Percentiles rank a stretch among this genome's conserved stretches.
Evolutionary conservation across 1,140 invertebrate genomes (phyloP).

Genomic region (Branchinecta lynchi): DNA sequence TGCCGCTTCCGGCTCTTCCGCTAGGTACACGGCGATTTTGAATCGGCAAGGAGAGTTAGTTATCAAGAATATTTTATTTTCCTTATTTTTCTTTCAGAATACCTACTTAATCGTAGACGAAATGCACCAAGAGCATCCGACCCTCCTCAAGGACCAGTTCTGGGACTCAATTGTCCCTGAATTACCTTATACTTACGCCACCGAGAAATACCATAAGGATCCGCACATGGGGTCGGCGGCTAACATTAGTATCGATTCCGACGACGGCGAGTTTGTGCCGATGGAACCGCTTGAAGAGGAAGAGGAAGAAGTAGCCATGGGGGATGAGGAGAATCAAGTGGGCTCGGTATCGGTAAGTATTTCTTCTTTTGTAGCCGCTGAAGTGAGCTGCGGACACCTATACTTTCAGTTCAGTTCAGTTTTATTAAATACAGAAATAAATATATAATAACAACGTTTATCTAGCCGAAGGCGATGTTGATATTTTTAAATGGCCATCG

Average conservation of each 20-base stretch:
- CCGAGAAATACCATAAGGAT: constrained; percentile 25
- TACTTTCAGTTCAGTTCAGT: no score
- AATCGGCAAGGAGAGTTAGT: no score
- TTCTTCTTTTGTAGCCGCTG: no score
- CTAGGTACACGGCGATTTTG: no score
- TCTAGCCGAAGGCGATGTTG: no score
- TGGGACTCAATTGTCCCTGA: constrained; percentile 33
- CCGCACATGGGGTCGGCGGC: constrained; percentile 27
- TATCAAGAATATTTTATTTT: no score
- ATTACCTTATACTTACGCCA: constrained; percentile 30
- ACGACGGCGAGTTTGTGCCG: constrained; percentile 25
- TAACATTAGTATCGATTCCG: constrained; percentile 24
- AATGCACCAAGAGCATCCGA: constrained; percentile 33
- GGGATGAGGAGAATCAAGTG: constrained; percentile 20
- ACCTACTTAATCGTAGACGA: constrained; percentile 35
- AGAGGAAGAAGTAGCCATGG: constrained; percentile 17
- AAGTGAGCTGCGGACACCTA: no score
- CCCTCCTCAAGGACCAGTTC: constrained; percentile 32
- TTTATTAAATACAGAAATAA: no score
- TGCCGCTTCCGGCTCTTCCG: no score
- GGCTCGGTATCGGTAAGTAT: not conserved
- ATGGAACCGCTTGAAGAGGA: constrained; percentile 16
- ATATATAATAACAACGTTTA: no score
- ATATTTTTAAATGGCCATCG: no score
- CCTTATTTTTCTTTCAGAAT: constrained; percentile 22